Conservation (phyloP, 2,797 vertebrate species). For the Sternarchorhynchus goeldii region DNA sequence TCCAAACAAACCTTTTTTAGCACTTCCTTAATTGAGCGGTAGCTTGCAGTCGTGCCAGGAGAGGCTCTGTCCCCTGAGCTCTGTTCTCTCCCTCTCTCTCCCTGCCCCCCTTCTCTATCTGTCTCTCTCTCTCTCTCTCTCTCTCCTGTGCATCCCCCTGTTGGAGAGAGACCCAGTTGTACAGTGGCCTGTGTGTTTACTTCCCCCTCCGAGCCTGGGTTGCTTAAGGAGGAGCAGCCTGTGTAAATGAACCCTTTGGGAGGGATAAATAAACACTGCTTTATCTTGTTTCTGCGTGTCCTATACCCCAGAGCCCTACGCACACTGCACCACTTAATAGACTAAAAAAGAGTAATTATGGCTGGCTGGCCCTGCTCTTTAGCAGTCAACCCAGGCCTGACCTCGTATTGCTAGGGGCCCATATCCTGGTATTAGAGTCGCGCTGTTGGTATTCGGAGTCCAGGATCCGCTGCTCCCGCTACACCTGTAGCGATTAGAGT, state of each 20-base stretch:
- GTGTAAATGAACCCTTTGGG: slow-evolving; percentile 85
- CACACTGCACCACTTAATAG: slow-evolving; percentile 86
- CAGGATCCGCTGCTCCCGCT: slow-evolving; percentile 48
- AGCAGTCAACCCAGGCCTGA: slow-evolving; percentile 74
- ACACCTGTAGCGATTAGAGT: slow-evolving; percentile 53
- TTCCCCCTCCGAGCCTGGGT: slow-evolving; percentile 61
- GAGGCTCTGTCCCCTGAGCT: no score
- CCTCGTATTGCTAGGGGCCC: slow-evolving; percentile 81
- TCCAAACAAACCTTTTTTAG: not conserved
- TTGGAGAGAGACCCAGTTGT: slow-evolving; percentile 17
- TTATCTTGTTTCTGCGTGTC: slow-evolving; percentile 84
- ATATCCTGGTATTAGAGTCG: slow-evolving; percentile 41
- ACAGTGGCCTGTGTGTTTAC: slow-evolving; percentile 37
- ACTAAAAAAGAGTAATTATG: slow-evolving; percentile 87
- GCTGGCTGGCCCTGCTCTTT: slow-evolving; percentile 81
- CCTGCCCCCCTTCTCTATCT: not conserved
- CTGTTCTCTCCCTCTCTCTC: not conserved
- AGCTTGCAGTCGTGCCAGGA: not conserved
- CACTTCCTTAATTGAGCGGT: not conserved
- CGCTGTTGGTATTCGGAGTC: slow-evolving; percentile 50
- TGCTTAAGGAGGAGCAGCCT: slow-evolving; percentile 82
- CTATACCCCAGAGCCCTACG: slow-evolving; percentile 83
- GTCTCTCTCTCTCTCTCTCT: not conserved
- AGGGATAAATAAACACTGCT: slow-evolving; percentile 89
- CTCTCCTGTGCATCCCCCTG: not conserved